Conservation (phyloP, 2,113 vertebrate species). For the Tringa solitaria region DNA sequence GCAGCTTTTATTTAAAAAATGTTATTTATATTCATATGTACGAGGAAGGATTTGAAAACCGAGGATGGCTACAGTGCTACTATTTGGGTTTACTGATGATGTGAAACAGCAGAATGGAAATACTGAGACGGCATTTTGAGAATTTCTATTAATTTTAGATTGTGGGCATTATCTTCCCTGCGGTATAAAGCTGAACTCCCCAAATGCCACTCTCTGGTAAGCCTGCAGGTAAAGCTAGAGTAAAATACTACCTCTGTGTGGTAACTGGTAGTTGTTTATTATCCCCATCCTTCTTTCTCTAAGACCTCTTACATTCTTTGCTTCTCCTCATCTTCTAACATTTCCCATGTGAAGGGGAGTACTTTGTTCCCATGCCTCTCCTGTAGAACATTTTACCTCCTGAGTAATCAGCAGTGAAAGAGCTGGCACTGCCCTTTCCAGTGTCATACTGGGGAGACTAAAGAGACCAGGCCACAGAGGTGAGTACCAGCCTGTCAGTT, state of each 20-base stretch:
- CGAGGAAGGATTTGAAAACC: neutral
- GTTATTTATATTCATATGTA: neutral
- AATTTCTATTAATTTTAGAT: neutral
- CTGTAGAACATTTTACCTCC: neutral
- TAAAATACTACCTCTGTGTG: neutral
- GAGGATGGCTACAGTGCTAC: neutral
- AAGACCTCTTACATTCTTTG: neutral
- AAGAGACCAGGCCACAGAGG: neutral
- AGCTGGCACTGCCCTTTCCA: neutral
- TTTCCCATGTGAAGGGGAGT: neutral
- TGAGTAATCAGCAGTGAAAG: neutral
- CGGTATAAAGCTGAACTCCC: neutral
- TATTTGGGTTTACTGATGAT: neutral
- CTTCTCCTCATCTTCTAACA: neutral
- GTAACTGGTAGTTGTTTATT: neutral
- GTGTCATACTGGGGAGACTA: neutral
- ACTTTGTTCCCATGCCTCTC: neutral
- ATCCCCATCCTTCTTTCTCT: neutral
- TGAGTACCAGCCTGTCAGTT: fast-evolving
- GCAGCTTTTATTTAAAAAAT: neutral
- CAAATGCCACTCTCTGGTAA: neutral
- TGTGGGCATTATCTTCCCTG: neutral
- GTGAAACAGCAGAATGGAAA: neutral
- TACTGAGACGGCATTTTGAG: neutral
- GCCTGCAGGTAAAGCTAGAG: neutral